Evolutionary conservation across 1,140 invertebrate species (phyloP).

Genomic region (Samia ricini): DNA sequence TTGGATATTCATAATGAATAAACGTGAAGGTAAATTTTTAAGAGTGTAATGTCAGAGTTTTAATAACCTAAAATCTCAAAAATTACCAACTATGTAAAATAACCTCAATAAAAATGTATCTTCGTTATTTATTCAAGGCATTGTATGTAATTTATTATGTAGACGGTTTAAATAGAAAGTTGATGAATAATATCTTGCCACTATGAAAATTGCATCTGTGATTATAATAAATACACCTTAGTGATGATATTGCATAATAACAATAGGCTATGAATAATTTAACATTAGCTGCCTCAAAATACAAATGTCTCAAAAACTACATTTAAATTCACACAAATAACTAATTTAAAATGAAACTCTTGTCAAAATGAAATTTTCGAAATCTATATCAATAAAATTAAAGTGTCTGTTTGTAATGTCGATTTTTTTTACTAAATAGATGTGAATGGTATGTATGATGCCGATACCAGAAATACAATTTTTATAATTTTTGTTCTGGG

Average conservation of each 20-base stretch:
- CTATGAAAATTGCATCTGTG: slow-evolving; percentile 56
- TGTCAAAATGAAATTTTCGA: background rate
- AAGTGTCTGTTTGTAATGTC: too few relatives aligned
- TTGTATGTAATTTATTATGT: background rate
- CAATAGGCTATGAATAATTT: background rate
- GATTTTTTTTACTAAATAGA: too few relatives aligned
- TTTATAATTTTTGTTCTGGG: too few relatives aligned
- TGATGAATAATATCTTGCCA: slow-evolving; percentile 37
- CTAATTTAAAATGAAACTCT: background rate
- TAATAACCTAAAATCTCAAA: background rate
- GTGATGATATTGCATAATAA: slow-evolving; percentile 32
- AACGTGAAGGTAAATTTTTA: slow-evolving; percentile 42
- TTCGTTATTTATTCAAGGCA: background rate
- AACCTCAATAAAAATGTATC: background rate
- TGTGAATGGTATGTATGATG: too few relatives aligned
- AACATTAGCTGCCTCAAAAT: background rate
- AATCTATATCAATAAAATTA: too few relatives aligned
- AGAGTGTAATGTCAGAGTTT: slow-evolving; percentile 1
- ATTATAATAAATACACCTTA: slow-evolving; percentile 49
- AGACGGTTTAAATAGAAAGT: background rate
- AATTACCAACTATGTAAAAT: background rate
- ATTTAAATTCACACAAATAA: background rate
- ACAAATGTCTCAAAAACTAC: background rate
- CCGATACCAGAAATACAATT: too few relatives aligned
- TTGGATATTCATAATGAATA: slow-evolving; percentile 20